Evolutionary conservation across 2,888 invertebrate species (phyloP).

Genomic region (Gymnocheta viridis): DNA sequence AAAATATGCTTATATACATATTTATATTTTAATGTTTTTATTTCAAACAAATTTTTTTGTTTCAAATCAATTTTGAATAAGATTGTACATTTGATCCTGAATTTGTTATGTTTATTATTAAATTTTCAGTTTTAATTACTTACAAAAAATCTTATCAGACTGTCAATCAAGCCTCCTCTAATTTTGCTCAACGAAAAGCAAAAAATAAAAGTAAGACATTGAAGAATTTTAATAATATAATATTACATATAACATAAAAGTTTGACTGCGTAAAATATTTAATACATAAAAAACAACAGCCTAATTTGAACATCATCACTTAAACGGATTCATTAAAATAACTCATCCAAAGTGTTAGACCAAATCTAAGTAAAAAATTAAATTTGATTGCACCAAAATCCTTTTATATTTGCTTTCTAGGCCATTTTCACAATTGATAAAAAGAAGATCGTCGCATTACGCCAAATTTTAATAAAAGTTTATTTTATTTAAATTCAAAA

Average conservation of each 20-base stretch:
- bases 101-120: constrained; percentile 59
- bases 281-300: constrained; percentile 16
- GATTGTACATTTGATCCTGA: neutral
- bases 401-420: neutral
- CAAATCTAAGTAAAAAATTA: neutral
- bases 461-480: too few relatives aligned
- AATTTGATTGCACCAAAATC: neutral
- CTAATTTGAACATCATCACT: neutral
- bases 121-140: constrained; percentile 79
- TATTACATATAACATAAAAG: too few relatives aligned
- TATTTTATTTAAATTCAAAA: too few relatives aligned
- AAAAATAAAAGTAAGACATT: constrained; percentile 63
- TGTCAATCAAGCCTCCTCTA: constrained; percentile 55
- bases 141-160: constrained; percentile 75
- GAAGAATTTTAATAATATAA: neutral
- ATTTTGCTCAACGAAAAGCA: constrained; percentile 57
- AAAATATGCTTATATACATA: neutral
- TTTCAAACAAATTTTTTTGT: neutral
- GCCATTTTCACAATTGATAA: neutral
- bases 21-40: neutral
- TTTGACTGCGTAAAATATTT: neutral
- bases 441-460: too few relatives aligned
- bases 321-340: neutral
- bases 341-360: neutral
- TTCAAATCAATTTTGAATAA: neutral